These are phyloP conservation scores for Eretmochelys imbricata DNA, from an alignment of 2,113 vertebrate genomes.

Conservation along the genomic window DNA sequence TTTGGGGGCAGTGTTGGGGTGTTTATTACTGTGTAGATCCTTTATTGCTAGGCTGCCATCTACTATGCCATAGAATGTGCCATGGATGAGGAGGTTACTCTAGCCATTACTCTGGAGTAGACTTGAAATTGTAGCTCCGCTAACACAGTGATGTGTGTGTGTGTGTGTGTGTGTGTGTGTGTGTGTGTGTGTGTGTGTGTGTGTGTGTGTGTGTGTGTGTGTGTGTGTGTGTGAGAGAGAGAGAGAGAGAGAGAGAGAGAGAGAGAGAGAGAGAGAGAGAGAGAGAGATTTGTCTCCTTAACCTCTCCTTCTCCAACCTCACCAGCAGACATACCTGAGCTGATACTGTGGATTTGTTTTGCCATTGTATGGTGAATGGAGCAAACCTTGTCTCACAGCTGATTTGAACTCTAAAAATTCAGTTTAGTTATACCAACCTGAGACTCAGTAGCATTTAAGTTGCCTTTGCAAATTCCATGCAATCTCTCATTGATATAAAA, in stretches of 20 bases:
- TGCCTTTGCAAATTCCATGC: neutral
- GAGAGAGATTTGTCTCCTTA: neutral
- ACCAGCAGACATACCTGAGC: neutral
- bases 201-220: neutral
- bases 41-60: neutral
- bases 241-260: neutral
- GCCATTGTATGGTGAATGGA: neutral
- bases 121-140: neutral
- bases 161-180: neutral
- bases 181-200: too few relatives aligned
- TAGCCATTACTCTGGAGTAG: neutral
- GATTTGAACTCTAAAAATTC: neutral
- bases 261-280: neutral
- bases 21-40: neutral
- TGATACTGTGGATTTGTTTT: neutral
- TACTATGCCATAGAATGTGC: neutral
- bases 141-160: neutral
- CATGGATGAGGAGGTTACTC: neutral
- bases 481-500: neutral
- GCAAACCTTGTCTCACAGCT: neutral
- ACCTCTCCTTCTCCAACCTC: neutral
- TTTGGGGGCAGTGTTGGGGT: neutral
- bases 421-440: neutral
- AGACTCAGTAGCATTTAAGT: neutral
- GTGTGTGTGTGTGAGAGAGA: neutral